Percentiles rank a stretch among this genome's conserved stretches.
Conservation (phyloP, 23 tunicate genomes). For the Botrylloides violaceus region DNA sequence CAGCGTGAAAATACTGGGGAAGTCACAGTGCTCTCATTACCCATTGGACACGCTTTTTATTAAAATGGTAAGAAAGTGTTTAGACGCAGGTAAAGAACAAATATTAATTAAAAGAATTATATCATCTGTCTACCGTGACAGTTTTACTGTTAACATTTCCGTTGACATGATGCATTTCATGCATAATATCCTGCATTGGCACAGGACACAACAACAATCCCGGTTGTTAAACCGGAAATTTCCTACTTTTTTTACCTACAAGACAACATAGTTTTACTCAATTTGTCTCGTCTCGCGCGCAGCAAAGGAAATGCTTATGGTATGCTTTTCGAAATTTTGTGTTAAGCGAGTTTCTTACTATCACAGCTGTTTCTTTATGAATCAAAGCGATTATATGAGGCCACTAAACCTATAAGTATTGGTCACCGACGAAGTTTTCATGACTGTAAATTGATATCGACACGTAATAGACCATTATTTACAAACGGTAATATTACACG, state of each 20-base stretch:
- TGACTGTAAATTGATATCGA: not conserved
- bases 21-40: not conserved
- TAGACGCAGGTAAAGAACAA: not conserved
- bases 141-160: not conserved
- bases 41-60: slow-evolving; percentile 15
- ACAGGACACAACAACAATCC: no score
- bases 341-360: not conserved
- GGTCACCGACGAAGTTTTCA: not conserved
- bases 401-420: not conserved
- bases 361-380: not conserved
- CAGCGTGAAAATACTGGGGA: not conserved
- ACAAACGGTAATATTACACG: not conserved
- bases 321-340: not conserved
- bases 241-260: no score
- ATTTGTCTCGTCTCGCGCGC: no score
- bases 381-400: not conserved
- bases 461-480: not conserved
- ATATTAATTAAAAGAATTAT: not conserved
- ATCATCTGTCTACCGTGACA: not conserved
- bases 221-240: no score
- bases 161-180: not conserved
- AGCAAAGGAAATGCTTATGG: not conserved
- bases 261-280: no score
- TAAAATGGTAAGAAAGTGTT: not conserved
- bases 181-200: no score